Base-by-base conservation (phyloP, 1,140 invertebrate genomes). In the Microplitis mediator region DNA sequence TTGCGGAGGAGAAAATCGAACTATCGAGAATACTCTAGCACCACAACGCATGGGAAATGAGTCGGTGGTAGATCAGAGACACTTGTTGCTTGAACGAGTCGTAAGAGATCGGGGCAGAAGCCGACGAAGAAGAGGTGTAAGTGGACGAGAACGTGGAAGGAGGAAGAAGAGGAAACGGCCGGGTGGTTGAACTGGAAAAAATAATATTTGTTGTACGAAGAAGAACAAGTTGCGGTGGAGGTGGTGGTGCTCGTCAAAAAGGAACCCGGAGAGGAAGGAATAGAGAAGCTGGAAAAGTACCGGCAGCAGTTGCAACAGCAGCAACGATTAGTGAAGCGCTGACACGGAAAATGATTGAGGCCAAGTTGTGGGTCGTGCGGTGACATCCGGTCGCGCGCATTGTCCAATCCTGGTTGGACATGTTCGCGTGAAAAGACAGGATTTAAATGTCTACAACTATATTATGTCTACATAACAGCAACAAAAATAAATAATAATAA, bases 61-160 rank as follows among this genome's bases (percentile, higher is more conserved):
- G 66, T 62, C 23, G 64, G 51, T 69, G 60, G 72, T 50, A 70
- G 69, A 65, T 69, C 51, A 66, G 8, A 68, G 72, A 74, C 75
- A 76, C 75, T 76, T 76, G 75, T 76, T 76, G 75, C 75, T 70
- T 67, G 69, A 60, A 6, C 51, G 62, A 72, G 62, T 67, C n/a
- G 14, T 76, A 68, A 72, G 61, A 39, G 63, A 45, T 45, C 34
- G 60, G 56, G 16, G 67, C 60, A 72, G 61, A 74, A 52, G 69
- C 16, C 51, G n/a, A 69, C 64, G 69, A 66, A 66, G 69, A 39
- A 52, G 23, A 66, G 69, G 31, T 54, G 23, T 31, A 31, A 58
- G 58, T 65, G 54, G 62, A 62, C 66, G 69, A 60, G 66, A 71
- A 68, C 34, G 60, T 31, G 67, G 39, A 56, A 64, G 23, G 45